Percentiles rank a stretch among this genome's conserved stretches.
These are phyloP conservation scores for Puntigrus tetrazona DNA, from an alignment of 2,113 vertebrate species.

Conservation along the genomic window DNA sequence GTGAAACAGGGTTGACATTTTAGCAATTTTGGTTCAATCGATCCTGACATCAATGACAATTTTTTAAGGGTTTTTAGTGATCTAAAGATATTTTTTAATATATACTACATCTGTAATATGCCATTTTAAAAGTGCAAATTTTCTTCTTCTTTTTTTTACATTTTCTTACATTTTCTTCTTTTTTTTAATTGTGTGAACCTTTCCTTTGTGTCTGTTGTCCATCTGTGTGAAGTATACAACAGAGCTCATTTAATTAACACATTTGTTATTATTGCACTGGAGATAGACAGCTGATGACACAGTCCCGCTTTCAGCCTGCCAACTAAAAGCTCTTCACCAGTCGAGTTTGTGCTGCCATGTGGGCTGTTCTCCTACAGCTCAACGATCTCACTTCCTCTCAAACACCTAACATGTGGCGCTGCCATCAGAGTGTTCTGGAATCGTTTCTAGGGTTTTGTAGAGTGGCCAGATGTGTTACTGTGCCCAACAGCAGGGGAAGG, in stretches of 20 bases:
- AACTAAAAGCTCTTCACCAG: background rate
- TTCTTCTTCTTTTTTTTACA: background rate
- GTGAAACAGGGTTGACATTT: no score
- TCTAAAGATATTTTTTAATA: no score
- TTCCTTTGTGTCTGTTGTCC: background rate
- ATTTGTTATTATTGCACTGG: slow-evolving; percentile 2
- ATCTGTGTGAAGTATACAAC: slow-evolving; percentile 10
- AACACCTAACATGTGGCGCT: background rate
- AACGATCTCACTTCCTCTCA: background rate
- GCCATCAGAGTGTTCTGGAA: background rate
- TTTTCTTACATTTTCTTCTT: background rate
- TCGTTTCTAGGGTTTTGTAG: background rate
- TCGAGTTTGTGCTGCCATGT: background rate
- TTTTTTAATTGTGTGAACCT: background rate
- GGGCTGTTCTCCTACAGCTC: slow-evolving; percentile 7
- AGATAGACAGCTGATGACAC: slow-evolving; percentile 8
- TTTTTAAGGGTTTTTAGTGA: background rate
- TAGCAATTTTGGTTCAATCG: no score
- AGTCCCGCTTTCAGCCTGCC: background rate
- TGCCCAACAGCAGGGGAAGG: slow-evolving; percentile 5
- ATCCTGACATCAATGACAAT: background rate
- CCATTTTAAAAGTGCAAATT: no score
- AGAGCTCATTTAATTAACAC: slow-evolving; percentile 29
- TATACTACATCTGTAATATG: no score
- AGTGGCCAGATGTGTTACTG: slow-evolving; percentile 16